Evolutionary conservation across 2,888 invertebrate genomes (phyloP).

Genomic region (Coleophora flavipennella): DNA sequence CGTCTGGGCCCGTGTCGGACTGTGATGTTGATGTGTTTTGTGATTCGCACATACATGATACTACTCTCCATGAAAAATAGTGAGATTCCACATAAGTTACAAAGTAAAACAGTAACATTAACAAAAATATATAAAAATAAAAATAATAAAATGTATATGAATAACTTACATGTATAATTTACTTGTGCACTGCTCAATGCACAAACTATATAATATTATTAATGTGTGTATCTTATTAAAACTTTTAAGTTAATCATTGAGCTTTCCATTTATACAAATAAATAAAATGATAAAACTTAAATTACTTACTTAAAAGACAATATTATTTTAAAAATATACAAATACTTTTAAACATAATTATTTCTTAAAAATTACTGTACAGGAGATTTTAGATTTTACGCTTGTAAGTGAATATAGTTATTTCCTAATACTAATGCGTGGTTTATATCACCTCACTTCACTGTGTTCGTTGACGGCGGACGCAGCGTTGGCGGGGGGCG

Average conservation of each 20-base stretch:
- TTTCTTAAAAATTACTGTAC: constrained; percentile 31
- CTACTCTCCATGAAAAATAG: constrained; percentile 23
- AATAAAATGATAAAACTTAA: constrained; percentile 45
- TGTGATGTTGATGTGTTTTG: constrained; percentile 41
- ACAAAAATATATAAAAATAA: constrained; percentile 44
- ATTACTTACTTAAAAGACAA: constrained; percentile 32
- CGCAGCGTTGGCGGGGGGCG: constrained; percentile 23
- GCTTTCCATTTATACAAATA: constrained; percentile 71
- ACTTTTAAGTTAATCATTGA: constrained; percentile 68
- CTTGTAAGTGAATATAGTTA: constrained; percentile 18
- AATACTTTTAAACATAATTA: constrained; percentile 22
- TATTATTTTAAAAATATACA: constrained; percentile 46
- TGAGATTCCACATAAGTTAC: constrained; percentile 67
- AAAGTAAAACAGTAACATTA: constrained; percentile 58
- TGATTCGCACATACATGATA: constrained; percentile 30
- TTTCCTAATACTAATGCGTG: constrained; percentile 21
- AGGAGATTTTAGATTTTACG: constrained; percentile 27
- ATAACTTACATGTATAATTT: constrained; percentile 46
- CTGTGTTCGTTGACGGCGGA: constrained; percentile 80
- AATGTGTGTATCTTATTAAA: constrained; percentile 40
- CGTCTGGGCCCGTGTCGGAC: constrained; percentile 12
- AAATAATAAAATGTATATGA: constrained; percentile 16
- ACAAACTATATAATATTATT: constrained; percentile 37
- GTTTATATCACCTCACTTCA: constrained; percentile 88
- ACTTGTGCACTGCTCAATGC: constrained; percentile 54